Evolutionary conservation across 2,797 vertebrate genomes (phyloP), one percentile per base, ranked within the genome.

Genomic region (Mormyrus hasselquistii): DNA sequence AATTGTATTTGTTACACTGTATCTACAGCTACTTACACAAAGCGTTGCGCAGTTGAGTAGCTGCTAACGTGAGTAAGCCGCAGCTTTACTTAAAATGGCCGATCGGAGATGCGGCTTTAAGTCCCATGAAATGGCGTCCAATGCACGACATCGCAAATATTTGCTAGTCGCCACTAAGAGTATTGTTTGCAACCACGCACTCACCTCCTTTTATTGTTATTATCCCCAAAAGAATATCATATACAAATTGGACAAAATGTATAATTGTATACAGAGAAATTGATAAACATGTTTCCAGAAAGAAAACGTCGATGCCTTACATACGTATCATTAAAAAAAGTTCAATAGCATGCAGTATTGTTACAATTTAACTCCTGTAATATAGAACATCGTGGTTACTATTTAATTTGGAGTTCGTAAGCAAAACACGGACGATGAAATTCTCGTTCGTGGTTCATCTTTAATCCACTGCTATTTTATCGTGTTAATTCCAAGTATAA

Each of bases 71-170:
- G 7, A n/a, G 55, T 57, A 57, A n/a, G 9, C 82, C 3, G 47
- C 83, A 53, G 19, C 83, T 7, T 85, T 22, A 16, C n/a, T 50
- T 87, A 92, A 92, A 92, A 92, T 92, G 92, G 91, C 90, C 83
- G 91, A 89, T 69, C 22, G 9, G 47, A 62, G 34, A 59, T 59
- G 84, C n/a, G 55, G 12, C 86, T 49, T 16, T 50, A n/a, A 73
- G 47, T 2, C 85, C 53, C 89, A 88, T 79, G 88, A 91, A 91
- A 91, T 91, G 91, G 91, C 91, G 91, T 73, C 90, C 34, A 38
- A 59, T 3, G 22, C 3, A 10, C 44, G 65, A 83, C 34, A 22
- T 2, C 8, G 49, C 83, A 49, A 44, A n/a, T 50, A n/a, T 83
- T 49, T 83, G 55, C 53, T 57, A 57, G 53, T 57, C 53, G 38